These are phyloP conservation scores for Acronicta leporina DNA, from an alignment of 2,888 invertebrate species.

Conservation along the genomic window DNA sequence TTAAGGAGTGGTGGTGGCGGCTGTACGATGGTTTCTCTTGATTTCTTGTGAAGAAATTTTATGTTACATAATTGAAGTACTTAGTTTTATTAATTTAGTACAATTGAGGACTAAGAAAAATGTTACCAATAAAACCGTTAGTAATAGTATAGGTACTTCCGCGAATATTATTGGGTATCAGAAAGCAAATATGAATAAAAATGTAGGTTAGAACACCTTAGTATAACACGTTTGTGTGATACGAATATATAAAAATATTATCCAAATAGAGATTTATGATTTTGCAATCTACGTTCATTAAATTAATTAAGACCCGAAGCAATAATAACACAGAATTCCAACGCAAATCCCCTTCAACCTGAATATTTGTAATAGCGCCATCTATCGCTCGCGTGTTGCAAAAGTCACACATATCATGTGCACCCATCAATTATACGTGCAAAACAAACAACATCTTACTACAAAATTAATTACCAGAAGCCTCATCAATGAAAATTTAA, in stretches of 20 bases:
- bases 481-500: background rate
- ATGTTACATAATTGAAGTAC: too few species aligned
- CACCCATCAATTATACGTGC: slow-evolving; percentile 60
- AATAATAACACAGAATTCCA: slow-evolving; percentile 22
- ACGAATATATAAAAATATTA: too few species aligned
- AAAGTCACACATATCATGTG: slow-evolving; percentile 56
- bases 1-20: slow-evolving; percentile 3
- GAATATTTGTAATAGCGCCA: slow-evolving; percentile 43
- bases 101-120: too few species aligned
- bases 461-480: slow-evolving; percentile 28
- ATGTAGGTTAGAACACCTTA: too few species aligned
- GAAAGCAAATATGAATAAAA: too few species aligned
- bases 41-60: background rate
- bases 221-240: too few species aligned
- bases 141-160: too few species aligned
- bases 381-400: slow-evolving; percentile 44
- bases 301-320: slow-evolving; percentile 31
- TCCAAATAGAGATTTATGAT: too few species aligned
- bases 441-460: slow-evolving; percentile 39
- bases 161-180: too few species aligned
- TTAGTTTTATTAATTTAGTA: too few species aligned
- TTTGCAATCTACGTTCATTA: slow-evolving; percentile 43
- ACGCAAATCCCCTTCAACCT: slow-evolving; percentile 31
- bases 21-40: slow-evolving; percentile 23
- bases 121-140: too few species aligned